Conservation (phyloP, 1,140 invertebrate species). For the Hyles euphorbiae region DNA sequence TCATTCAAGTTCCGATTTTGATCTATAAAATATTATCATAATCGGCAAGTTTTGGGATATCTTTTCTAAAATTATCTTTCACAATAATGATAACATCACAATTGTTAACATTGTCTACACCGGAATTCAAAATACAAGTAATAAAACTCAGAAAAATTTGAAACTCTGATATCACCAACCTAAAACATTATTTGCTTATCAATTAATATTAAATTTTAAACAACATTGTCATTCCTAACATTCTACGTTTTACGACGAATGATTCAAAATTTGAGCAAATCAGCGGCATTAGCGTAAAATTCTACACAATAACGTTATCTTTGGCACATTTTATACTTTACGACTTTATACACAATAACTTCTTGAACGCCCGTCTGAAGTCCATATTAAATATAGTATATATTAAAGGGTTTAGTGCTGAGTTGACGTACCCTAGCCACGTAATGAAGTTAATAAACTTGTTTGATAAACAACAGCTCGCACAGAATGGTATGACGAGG, state of each 20-base stretch:
- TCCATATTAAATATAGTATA: slow-evolving; percentile 99
- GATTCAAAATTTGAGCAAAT: slow-evolving; percentile 55
- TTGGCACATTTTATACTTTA: slow-evolving; percentile 51
- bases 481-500: slow-evolving; percentile 92
- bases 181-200: not conserved
- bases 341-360: slow-evolving; percentile 82
- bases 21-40: too few relatives aligned
- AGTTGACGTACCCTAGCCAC: slow-evolving; percentile 99
- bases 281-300: slow-evolving; percentile 39
- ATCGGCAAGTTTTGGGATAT: too few relatives aligned
- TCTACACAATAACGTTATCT: slow-evolving; percentile 22
- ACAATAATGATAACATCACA: too few relatives aligned
- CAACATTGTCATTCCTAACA: not conserved
- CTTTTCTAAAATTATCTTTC: too few relatives aligned
- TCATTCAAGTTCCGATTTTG: too few relatives aligned
- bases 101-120: too few relatives aligned
- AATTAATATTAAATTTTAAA: not conserved
- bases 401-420: slow-evolving; percentile 96
- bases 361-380: slow-evolving; percentile 95
- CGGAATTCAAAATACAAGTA: too few relatives aligned
- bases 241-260: slow-evolving; percentile 15
- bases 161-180: too few relatives aligned
- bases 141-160: too few relatives aligned
- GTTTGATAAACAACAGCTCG: slow-evolving; percentile 85
- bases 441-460: slow-evolving; percentile 92